Evolutionary conservation across 2,888 invertebrate genomes (phyloP).

Genomic region (Creontiades dilutus): DNA sequence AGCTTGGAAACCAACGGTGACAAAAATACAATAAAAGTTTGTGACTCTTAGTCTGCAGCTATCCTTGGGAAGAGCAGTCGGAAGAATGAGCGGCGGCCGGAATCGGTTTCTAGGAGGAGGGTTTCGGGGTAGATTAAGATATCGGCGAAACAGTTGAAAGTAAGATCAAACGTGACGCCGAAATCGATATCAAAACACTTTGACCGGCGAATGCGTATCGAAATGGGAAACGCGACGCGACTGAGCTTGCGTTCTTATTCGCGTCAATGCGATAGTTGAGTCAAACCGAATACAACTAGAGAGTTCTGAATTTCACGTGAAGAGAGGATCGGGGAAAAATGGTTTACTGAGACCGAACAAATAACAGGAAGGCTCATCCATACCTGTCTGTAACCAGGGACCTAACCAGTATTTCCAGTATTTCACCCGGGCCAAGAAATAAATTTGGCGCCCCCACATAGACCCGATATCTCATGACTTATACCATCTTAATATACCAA

Average conservation of each 20-base stretch:
- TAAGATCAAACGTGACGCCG: not conserved
- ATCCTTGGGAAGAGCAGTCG: constrained; percentile 30
- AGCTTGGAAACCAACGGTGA: not conserved
- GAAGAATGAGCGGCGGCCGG: not conserved
- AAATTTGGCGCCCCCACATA: too few relatives aligned
- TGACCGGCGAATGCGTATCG: not conserved
- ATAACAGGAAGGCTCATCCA: too few relatives aligned
- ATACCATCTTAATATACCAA: too few relatives aligned
- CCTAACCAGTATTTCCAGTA: too few relatives aligned
- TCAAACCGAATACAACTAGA: too few relatives aligned
- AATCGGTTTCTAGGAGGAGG: not conserved
- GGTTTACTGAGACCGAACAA: too few relatives aligned
- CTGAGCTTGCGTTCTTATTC: not conserved
- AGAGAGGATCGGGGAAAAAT: too few relatives aligned
- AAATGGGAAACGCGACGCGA: not conserved
- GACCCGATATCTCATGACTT: too few relatives aligned
- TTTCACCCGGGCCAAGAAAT: too few relatives aligned
- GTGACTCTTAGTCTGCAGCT: constrained; percentile 10
- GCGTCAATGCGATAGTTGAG: not conserved
- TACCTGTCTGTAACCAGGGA: too few relatives aligned
- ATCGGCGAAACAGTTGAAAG: not conserved
- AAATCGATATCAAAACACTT: not conserved
- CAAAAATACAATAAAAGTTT: not conserved
- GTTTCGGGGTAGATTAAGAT: not conserved
- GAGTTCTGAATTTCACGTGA: too few relatives aligned